Percentiles rank a stretch among this genome's conserved stretches.
Conservation (phyloP, 2,888 invertebrate genomes). For the Priocnemis perturbator region DNA sequence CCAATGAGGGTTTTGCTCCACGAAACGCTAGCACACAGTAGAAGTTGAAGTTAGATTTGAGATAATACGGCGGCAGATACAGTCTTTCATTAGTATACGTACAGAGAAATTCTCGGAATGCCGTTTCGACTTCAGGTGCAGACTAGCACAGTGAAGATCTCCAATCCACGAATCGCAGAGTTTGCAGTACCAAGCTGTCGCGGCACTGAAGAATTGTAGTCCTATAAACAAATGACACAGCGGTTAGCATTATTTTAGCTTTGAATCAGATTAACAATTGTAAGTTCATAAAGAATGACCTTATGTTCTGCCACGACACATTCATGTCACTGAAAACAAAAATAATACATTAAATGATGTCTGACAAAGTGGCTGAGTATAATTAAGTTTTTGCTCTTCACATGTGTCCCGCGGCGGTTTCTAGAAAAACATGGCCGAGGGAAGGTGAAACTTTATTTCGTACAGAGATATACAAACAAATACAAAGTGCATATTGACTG, state of each 20-base stretch:
- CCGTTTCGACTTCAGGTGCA: constrained; percentile 87
- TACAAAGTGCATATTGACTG: constrained; percentile 26
- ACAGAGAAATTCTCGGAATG: constrained; percentile 90
- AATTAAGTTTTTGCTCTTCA: constrained; percentile 41
- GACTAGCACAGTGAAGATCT: constrained; percentile 90
- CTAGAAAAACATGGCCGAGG: constrained; percentile 34
- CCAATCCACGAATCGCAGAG: constrained; percentile 92
- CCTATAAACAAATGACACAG: constrained; percentile 77
- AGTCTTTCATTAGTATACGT: constrained; percentile 71
- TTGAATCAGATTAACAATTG: constrained; percentile 58
- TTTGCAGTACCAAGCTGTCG: constrained; percentile 93
- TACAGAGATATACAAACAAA: constrained; percentile 27
- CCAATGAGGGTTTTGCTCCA: constrained; percentile 91
- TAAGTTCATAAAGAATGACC: constrained; percentile 73
- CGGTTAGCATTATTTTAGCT: constrained; percentile 58
- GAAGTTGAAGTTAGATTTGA: constrained; percentile 27
- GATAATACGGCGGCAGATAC: no score
- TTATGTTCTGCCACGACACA: constrained; percentile 71
- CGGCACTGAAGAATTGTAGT: constrained; percentile 90
- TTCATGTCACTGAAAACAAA: constrained; percentile 71
- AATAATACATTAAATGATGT: constrained; percentile 59
- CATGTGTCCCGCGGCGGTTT: constrained; percentile 48
- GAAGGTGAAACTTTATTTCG: constrained; percentile 51
- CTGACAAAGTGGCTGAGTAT: constrained; percentile 47
- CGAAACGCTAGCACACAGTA: constrained; percentile 83